These are phyloP conservation scores for Diarsia mendica DNA, from an alignment of 2,888 invertebrate species.

Conservation along the genomic window DNA sequence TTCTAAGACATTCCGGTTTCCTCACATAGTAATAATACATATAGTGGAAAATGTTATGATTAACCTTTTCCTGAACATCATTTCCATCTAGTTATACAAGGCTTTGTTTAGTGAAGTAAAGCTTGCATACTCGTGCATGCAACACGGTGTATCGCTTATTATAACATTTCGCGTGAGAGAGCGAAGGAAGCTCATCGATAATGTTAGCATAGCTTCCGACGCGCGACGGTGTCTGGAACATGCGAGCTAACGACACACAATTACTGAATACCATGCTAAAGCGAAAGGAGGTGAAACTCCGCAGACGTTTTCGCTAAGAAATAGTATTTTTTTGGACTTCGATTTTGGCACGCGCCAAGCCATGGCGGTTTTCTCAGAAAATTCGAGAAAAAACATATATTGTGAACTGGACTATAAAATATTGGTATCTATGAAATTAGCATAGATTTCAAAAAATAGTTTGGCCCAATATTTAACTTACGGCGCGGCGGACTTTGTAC, in stretches of 20 bases:
- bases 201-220: constrained; percentile 4
- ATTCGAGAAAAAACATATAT: no score
- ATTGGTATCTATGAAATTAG: no score
- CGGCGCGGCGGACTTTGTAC: no score
- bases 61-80: no score
- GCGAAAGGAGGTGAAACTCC: background rate
- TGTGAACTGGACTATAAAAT: no score
- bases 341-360: background rate
- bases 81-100: background rate
- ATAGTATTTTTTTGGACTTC: background rate
- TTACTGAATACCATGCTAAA: background rate
- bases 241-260: background rate
- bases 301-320: background rate
- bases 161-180: constrained; percentile 29
- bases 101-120: background rate
- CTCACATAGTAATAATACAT: no score
- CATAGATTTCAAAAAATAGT: no score
- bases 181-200: background rate
- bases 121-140: constrained; percentile 27
- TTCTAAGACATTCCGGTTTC: no score
- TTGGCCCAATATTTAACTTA: no score
- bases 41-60: no score
- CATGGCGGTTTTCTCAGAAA: background rate
- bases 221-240: background rate
- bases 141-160: constrained; percentile 37